Evolutionary conservation across 2,888 invertebrate species (phyloP), one percentile per base, ranked within the genome.

Genomic region (Eupithecia exiguata): DNA sequence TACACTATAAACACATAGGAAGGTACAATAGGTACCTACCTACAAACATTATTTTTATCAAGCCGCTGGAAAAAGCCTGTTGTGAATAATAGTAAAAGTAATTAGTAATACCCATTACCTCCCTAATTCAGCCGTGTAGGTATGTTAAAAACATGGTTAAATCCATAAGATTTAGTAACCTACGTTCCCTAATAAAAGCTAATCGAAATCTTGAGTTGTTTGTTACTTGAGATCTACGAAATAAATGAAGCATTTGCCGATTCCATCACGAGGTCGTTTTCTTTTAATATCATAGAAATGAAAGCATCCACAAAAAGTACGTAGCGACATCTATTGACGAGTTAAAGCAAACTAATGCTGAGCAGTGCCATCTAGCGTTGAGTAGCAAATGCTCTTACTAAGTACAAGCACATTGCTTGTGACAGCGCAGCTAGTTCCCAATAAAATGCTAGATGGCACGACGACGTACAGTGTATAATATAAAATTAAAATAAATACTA

Each of bases 291-390:
- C 6, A 18, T 18, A 9, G 3, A n/a, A 10, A n/a, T n/a, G n/a
- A 49, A 10, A 69, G 30, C 5, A 18, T 40, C 3, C n/a, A 5
- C 7, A 61, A 62, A 46, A 18, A 18, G 21, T 43, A 25, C 49
- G 38, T 46, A 80, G 61, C 75, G 88, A 79, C 86, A 89, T 83
- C 91, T 91, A 76, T 71, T 66, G 70, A 18, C 6, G 7, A 88
- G 70, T 86, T 9, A 10, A 46, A 36, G 5, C 10, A 62, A n/a
- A 18, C 12, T 10, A 1, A 36, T 1, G 5, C 14, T 58, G 21
- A 21, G 7, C 36, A 30, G 43, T 68, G 77, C 72, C 74, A 76
- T 68, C 80, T 80, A 75, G 72, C 63, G 72, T 46, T 49, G 62
- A 78, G 71, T 77, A 74, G 78, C 25, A 35, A 38, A 21, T 18